A percentile compares a stretch with the other conserved stretches of the same genome.
Evolutionary conservation across 2,888 invertebrate genomes (phyloP).

Genomic region (Epistrophe grossulariae): DNA sequence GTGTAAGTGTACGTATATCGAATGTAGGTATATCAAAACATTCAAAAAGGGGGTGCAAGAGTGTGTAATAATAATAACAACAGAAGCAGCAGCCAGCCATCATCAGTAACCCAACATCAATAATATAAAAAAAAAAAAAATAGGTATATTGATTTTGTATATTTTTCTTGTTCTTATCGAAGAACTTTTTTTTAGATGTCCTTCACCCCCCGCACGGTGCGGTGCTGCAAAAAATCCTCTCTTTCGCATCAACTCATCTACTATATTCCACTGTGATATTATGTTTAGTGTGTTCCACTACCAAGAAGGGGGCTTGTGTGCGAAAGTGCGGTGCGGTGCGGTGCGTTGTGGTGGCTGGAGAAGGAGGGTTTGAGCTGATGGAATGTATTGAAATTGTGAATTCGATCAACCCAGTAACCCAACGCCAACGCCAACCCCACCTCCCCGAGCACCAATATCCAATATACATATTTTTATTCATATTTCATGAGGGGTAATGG

Average conservation of each 20-base stretch:
- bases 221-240: constrained; percentile 38
- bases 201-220: constrained; percentile 44
- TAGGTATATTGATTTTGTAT: constrained; percentile 74
- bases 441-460: constrained; percentile 55
- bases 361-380: constrained; percentile 14
- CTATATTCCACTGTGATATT: constrained; percentile 63
- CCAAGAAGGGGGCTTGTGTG: not conserved
- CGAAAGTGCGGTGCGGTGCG: not conserved
- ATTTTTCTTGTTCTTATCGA: constrained; percentile 70
- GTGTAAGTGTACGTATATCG: constrained; percentile 73
- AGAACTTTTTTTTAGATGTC: constrained; percentile 60
- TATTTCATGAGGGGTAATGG: constrained; percentile 76
- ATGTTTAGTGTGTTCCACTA: constrained; percentile 53
- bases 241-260: constrained; percentile 65
- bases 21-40: constrained; percentile 80
- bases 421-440: not conserved
- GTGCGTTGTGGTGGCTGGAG: not conserved
- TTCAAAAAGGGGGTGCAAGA: constrained; percentile 77
- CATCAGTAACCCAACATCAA: constrained; percentile 62
- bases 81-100: constrained; percentile 69
- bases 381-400: constrained; percentile 75
- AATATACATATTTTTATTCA: constrained; percentile 75
- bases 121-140: constrained; percentile 38
- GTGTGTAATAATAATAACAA: constrained; percentile 80
- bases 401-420: constrained; percentile 61